Conservation (phyloP, 2,113 vertebrate species). For the Pseudorasbora parva region DNA sequence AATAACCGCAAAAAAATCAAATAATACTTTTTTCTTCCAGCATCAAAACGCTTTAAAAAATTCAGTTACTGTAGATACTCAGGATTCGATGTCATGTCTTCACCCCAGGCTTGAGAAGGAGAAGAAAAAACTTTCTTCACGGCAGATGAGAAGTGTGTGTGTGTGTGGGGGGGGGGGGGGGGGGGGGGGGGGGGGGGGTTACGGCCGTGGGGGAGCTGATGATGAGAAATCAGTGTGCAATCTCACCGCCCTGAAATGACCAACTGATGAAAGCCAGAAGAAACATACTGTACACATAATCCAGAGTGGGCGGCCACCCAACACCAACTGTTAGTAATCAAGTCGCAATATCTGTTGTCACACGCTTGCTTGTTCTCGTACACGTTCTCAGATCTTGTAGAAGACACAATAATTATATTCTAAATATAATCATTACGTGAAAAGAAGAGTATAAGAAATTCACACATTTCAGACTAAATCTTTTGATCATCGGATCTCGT, state of each 20-base stretch:
- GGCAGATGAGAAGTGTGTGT: constrained; percentile 41
- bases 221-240: constrained; percentile 43
- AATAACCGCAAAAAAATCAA: neutral
- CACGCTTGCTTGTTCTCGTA: neutral
- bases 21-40: constrained; percentile 4
- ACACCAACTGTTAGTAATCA: neutral
- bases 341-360: constrained; percentile 7
- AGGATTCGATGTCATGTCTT: neutral
- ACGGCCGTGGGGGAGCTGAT: neutral
- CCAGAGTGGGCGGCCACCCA: neutral
- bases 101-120: constrained; percentile 24
- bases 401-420: neutral
- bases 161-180: too few species aligned
- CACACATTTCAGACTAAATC: constrained; percentile 1
- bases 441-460: neutral
- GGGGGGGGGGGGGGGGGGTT: too few species aligned
- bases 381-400: constrained; percentile 1
- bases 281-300: constrained; percentile 10
- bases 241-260: neutral
- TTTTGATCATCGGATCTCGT: neutral
- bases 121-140: constrained; percentile 15
- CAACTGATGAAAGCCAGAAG: constrained; percentile 32
- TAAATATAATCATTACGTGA: constrained; percentile 26
- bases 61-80: neutral
- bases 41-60: constrained; percentile 3